Percentiles rank a stretch among this genome's conserved stretches.
phyloP scores from a whole-genome alignment of 1,140 invertebrate species.

The Apocrypta bakeri region DNA sequence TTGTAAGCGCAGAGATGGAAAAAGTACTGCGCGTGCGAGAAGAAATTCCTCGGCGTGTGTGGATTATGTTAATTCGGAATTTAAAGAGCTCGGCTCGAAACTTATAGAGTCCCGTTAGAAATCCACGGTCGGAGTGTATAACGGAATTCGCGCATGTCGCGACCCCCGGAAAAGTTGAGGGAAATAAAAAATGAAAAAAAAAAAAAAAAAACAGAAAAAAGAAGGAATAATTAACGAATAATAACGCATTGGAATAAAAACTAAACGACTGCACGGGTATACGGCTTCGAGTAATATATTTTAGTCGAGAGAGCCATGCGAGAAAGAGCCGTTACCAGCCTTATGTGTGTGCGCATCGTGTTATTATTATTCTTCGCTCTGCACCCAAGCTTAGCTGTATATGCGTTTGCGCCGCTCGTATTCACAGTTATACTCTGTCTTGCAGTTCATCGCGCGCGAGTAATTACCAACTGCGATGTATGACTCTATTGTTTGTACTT shows the following conservation, averaged over 20 bases:
- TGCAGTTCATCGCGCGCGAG: not conserved
- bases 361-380: not conserved
- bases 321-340: not conserved
- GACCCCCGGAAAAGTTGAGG: not conserved
- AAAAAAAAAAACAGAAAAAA: not conserved
- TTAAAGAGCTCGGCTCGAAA: conserved; percentile 52
- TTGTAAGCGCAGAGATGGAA: conserved; percentile 13
- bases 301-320: not conserved
- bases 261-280: not conserved
- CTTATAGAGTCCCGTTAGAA: conserved; percentile 67
- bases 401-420: not conserved
- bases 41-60: conserved; percentile 55
- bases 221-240: too few species aligned
- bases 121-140: conserved; percentile 49
- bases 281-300: not conserved
- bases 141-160: conserved; percentile 56
- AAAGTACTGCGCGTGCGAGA: conserved; percentile 48
- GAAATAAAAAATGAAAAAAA: not conserved
- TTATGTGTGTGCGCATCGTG: not conserved
- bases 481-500: not conserved
- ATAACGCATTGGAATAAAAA: not conserved
- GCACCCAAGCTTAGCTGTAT: not conserved
- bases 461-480: conserved; percentile 3
- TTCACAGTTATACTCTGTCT: conserved; percentile 44
- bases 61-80: conserved; percentile 71